Evolutionary conservation across 1,140 invertebrate species (phyloP), one percentile per base, ranked within the genome.

Genomic region (Drosophila sechellia): DNA sequence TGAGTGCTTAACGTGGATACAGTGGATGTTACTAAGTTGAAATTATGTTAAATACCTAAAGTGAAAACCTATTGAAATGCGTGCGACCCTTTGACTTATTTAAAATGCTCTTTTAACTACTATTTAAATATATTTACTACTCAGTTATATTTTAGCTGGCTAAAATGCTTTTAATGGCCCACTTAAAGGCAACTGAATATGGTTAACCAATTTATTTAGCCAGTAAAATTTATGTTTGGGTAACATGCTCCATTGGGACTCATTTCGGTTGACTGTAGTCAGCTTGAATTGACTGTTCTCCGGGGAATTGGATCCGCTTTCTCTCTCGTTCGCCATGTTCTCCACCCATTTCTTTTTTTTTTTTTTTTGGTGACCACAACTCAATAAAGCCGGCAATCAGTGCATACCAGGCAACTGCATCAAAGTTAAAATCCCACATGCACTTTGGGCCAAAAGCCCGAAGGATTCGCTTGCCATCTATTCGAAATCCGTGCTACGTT

Each of bases 371-470:
- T 65, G 66, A 54, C 52, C 43, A 27, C 64, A 79, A 76, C 80
- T 76, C 76, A 85, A 79, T 85, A 84, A 80, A 77, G 72, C 53
- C 79, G 45, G 79, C 66, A 83, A 85, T 76, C 81, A 84, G 45
- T 63, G 76, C 64, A 61, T 59, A 76, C 63, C 53, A 58, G 57
- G 45, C 54, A 75, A 76, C 72, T 76, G 72, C 60, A 77, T 69
- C 60, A 76, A 78, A 83, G 80, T 76, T 84, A 42, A 79, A 79
- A 70, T 83, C 79, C 79, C 79, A 73, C 77, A 79, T 84, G 79
- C 80, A 83, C 75, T 83, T 76, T 79, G 40, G 70, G 45, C 46
- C 60, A 65, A 52, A 59, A 70, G 59, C 64, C 40, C 60, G 12
- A 81, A 83, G 69, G 69, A 64, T 84, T 73, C 79, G 69, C 58